Evolutionary conservation across 2,113 vertebrate genomes (phyloP).

Genomic region (Actinemys pallida): DNA sequence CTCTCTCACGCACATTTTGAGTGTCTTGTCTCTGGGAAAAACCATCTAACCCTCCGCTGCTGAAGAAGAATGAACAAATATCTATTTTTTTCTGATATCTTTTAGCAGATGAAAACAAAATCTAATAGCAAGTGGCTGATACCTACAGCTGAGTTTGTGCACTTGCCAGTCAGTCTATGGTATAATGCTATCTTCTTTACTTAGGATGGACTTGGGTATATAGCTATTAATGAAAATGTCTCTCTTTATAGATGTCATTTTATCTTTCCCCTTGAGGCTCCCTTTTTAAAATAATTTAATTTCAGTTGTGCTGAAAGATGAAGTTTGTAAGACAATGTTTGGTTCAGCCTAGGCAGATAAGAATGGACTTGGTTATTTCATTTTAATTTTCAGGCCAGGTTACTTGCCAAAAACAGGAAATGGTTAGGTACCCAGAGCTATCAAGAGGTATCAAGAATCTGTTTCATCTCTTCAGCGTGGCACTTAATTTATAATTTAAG

Average conservation of each 20-base stretch:
- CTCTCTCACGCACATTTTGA: not conserved
- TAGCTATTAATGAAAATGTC: conserved; percentile 11
- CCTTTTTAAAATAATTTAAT: not conserved
- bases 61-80: not conserved
- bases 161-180: not conserved
- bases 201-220: not conserved
- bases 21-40: not conserved
- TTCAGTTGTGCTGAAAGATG: not conserved
- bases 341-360: not conserved
- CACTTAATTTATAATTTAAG: not conserved
- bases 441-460: not conserved
- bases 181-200: not conserved
- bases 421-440: not conserved
- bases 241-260: not conserved
- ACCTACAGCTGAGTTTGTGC: not conserved
- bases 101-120: not conserved
- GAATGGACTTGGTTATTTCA: not conserved
- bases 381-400: not conserved
- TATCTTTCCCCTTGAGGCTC: not conserved
- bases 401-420: not conserved
- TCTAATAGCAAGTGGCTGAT: not conserved
- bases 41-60: not conserved
- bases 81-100: not conserved
- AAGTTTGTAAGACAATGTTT: not conserved
- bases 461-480: not conserved